phyloP scores from a whole-genome alignment of 2,888 invertebrate species.

The Temnothorax unifasciatus region DNA sequence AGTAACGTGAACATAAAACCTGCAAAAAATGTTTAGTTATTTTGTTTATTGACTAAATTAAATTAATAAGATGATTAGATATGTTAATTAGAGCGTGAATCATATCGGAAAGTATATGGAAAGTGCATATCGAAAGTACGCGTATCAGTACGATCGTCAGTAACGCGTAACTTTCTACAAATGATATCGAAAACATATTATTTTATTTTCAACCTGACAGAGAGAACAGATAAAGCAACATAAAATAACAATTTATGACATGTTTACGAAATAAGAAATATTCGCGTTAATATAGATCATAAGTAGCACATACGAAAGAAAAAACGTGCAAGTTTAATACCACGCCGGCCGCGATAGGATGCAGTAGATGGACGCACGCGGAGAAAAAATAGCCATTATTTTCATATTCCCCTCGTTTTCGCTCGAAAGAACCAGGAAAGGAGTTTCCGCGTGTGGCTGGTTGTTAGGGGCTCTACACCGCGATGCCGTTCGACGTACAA shows the following conservation, averaged over 20 bases:
- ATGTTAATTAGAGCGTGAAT: conserved; percentile 35
- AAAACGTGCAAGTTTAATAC: conserved; percentile 22
- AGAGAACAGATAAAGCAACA: neutral
- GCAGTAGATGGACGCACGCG: neutral
- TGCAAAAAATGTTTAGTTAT: neutral
- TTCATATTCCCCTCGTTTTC: conserved; percentile 48
- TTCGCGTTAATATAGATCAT: neutral
- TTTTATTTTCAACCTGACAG: neutral
- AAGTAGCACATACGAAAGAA: conserved; percentile 4
- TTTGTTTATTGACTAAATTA: neutral
- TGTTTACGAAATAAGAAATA: neutral
- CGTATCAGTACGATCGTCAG: conserved; percentile 7
- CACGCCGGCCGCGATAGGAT: neutral
- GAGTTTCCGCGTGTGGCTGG: conserved; percentile 46
- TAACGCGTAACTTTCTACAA: neutral
- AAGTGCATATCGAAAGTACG: conserved; percentile 45
- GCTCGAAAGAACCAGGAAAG: conserved; percentile 49
- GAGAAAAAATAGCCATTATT: conserved; percentile 28
- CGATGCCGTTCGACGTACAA: conserved; percentile 38
- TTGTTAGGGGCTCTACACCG: conserved; percentile 25
- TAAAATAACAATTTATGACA: neutral
- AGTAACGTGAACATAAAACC: neutral
- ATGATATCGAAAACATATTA: conserved; percentile 13
- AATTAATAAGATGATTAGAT: neutral
- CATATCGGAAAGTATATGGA: conserved; percentile 35